These are phyloP conservation scores for Liodrosophila aerea DNA, from an alignment of 2,888 invertebrate species.

Conservation along the genomic window DNA sequence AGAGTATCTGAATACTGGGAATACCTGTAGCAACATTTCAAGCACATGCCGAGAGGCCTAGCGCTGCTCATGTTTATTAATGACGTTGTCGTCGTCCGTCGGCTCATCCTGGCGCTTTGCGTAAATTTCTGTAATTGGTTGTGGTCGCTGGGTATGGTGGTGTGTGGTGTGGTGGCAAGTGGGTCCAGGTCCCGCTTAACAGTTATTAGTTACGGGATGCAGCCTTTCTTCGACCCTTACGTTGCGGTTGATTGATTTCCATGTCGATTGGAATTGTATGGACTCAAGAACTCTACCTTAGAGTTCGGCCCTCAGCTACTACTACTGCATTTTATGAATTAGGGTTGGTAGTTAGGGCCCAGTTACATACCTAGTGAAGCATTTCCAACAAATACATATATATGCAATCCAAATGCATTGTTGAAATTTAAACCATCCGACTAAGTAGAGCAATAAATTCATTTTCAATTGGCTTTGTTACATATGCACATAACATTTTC, in stretches of 20 bases:
- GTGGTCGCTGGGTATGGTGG: slow-evolving; percentile 61
- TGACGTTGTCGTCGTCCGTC: slow-evolving; percentile 44
- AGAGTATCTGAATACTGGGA: slow-evolving; percentile 7
- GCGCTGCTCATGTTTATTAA: slow-evolving; percentile 67
- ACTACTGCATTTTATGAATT: slow-evolving; percentile 40
- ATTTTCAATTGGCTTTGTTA: slow-evolving; percentile 58
- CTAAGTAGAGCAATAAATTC: slow-evolving; percentile 32
- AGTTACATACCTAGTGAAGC: neutral
- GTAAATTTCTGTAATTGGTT: slow-evolving; percentile 74
- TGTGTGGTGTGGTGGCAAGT: neutral
- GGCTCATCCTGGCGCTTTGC: slow-evolving; percentile 65
- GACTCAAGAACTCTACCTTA: slow-evolving; percentile 29
- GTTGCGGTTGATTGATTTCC: slow-evolving; percentile 71
- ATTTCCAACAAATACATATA: neutral
- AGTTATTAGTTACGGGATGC: slow-evolving; percentile 69
- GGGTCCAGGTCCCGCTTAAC: slow-evolving; percentile 28
- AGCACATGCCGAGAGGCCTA: slow-evolving; percentile 11
- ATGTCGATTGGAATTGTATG: slow-evolving; percentile 67
- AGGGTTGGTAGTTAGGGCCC: slow-evolving; percentile 12
- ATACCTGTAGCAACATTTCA: slow-evolving; percentile 1
- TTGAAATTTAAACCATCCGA: slow-evolving; percentile 27
- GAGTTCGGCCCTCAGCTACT: slow-evolving; percentile 10
- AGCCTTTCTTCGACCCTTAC: no score
- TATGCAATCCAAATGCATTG: neutral
- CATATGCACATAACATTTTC: slow-evolving; percentile 50